phyloP scores from a whole-genome alignment of 2,888 invertebrate genomes.

The Alloscopus bannaensis region DNA sequence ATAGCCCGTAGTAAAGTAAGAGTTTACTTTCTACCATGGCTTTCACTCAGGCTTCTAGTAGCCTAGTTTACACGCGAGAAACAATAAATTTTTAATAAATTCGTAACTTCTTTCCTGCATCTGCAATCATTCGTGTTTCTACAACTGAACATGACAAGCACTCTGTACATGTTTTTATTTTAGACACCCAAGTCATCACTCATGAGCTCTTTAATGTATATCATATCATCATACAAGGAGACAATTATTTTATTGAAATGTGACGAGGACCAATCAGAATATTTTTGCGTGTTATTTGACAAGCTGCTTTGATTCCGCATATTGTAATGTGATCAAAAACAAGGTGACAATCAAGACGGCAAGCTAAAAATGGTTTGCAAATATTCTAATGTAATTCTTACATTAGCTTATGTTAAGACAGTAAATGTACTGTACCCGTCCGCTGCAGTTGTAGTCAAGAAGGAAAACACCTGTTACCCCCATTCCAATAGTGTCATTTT shows the following conservation, averaged over 20 bases:
- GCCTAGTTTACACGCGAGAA: no score
- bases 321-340: slow-evolving; percentile 8
- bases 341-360: neutral
- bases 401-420: neutral
- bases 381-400: neutral
- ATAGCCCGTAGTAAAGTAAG: no score
- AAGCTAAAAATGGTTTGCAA: neutral
- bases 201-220: no score
- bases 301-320: no score
- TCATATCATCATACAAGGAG: neutral
- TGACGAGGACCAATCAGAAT: no score
- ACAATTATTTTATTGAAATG: neutral
- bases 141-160: no score
- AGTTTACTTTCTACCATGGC: neutral
- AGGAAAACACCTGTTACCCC: slow-evolving; percentile 24
- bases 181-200: no score
- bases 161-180: no score
- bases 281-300: no score
- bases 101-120: no score
- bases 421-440: slow-evolving; percentile 13
- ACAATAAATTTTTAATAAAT: neutral
- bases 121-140: neutral
- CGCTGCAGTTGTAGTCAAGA: slow-evolving; percentile 21
- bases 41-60: neutral
- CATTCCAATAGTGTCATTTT: slow-evolving; percentile 15